Percentiles rank a stretch among this genome's conserved stretches.
Evolutionary conservation across 1,140 invertebrate species (phyloP).

Genomic region (Magallana angulata): DNA sequence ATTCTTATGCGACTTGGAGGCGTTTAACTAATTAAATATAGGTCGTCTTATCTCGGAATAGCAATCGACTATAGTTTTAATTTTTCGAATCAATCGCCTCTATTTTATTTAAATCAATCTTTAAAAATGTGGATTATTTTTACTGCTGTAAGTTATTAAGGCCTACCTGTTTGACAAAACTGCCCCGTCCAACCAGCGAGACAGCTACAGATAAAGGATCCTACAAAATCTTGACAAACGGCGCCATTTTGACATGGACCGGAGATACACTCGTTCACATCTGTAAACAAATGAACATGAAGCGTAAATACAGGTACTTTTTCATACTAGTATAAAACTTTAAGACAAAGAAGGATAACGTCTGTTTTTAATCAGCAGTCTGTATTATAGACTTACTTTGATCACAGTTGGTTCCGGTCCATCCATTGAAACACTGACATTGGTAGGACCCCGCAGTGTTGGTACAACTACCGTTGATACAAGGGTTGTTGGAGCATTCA

Average conservation of each 20-base stretch:
- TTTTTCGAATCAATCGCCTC: no score
- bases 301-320: no score
- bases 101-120: no score
- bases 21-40: no score
- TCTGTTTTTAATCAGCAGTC: no score
- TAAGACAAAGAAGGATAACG: no score
- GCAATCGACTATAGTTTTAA: no score
- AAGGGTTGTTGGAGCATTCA: slow-evolving; percentile 41
- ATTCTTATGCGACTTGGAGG: no score
- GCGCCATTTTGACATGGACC: slow-evolving; percentile 39
- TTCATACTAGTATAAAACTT: no score
- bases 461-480: slow-evolving; percentile 41
- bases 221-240: slow-evolving; percentile 31
- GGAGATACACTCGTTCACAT: slow-evolving; percentile 60
- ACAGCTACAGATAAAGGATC: slow-evolving; percentile 36
- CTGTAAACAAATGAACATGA: background rate
- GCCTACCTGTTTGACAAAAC: background rate
- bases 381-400: background rate
- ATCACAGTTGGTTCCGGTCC: slow-evolving; percentile 37
- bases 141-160: no score
- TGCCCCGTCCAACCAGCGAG: slow-evolving; percentile 34
- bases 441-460: slow-evolving; percentile 31
- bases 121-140: no score
- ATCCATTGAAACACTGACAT: slow-evolving; percentile 37
- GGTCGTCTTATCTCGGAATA: no score